phyloP scores from a whole-genome alignment of 2,113 vertebrate genomes.

The Cyprinodon variegatus region DNA sequence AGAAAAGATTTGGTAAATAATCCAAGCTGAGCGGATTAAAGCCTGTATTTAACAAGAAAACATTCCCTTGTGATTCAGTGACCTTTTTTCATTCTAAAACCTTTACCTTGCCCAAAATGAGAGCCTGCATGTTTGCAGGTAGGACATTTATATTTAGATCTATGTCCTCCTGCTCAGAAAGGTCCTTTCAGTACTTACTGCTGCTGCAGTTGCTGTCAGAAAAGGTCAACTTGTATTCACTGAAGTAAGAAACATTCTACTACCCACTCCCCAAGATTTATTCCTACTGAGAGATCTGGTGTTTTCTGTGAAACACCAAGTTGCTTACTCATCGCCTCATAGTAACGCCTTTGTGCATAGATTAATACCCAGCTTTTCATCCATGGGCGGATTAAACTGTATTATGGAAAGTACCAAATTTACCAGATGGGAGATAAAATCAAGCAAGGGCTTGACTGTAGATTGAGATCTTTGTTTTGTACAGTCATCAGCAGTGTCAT shows the following conservation, averaged over 20 bases:
- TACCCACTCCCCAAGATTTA: conserved; percentile 21
- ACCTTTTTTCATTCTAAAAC: conserved; percentile 30
- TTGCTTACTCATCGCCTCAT: conserved; percentile 35
- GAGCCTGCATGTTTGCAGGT: conserved; percentile 21
- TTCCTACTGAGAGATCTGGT: conserved; percentile 9
- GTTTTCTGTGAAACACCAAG: conserved; percentile 12
- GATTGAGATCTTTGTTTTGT: conserved; percentile 10
- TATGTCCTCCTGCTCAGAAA: conserved; percentile 2
- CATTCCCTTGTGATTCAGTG: conserved; percentile 47
- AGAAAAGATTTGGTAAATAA: conserved; percentile 58
- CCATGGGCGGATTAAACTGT: conserved; percentile 42
- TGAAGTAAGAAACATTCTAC: conserved; percentile 9
- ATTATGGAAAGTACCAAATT: conserved; percentile 49
- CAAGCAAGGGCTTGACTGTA: conserved; percentile 6
- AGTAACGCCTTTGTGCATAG: conserved; percentile 37
- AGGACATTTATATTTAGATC: conserved; percentile 40
- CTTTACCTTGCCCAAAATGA: conserved; percentile 4
- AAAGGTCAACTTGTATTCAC: background rate
- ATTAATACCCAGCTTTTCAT: conserved; percentile 44
- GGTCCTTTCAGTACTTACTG: background rate
- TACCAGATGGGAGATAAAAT: conserved; percentile 52
- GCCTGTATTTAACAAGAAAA: conserved; percentile 53
- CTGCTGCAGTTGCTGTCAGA: background rate
- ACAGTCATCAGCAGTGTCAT: conserved; percentile 15
- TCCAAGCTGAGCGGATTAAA: conserved; percentile 55